phyloP scores from a whole-genome alignment of 2,888 invertebrate species.

The Maniola hyperantus region DNA sequence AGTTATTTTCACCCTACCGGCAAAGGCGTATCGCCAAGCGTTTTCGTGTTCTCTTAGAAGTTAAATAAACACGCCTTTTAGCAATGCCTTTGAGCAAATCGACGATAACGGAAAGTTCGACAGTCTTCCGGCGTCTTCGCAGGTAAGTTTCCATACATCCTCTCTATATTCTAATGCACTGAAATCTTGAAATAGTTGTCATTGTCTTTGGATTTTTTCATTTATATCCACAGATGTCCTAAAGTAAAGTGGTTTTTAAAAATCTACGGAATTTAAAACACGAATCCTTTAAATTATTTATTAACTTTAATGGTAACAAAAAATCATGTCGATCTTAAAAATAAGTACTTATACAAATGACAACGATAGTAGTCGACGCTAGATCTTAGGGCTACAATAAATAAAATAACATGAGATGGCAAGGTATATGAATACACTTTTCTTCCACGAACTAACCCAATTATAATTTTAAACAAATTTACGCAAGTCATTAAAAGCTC shows the following conservation, averaged over 20 bases:
- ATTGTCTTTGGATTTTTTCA: too few species aligned
- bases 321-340: constrained; percentile 46
- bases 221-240: too few species aligned
- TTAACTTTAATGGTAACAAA: constrained; percentile 59
- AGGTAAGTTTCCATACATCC: neutral
- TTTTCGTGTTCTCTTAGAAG: too few species aligned
- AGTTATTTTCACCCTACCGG: too few species aligned
- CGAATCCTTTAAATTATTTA: constrained; percentile 33
- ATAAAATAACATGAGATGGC: constrained; percentile 55
- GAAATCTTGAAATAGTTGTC: too few species aligned
- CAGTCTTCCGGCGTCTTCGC: too few species aligned
- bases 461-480: constrained; percentile 7
- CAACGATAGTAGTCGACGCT: constrained; percentile 40
- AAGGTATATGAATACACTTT: constrained; percentile 40
- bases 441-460: constrained; percentile 1
- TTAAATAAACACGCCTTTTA: too few species aligned
- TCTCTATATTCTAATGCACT: neutral
- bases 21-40: too few species aligned
- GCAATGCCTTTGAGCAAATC: too few species aligned
- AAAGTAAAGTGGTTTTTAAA: neutral
- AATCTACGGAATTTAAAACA: neutral
- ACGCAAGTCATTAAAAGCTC: neutral
- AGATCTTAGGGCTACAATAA: constrained; percentile 63
- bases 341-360: constrained; percentile 36
- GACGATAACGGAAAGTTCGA: too few species aligned